Evolutionary conservation across 2,888 invertebrate genomes (phyloP).

Genomic region (Barypeithes pellucidus): DNA sequence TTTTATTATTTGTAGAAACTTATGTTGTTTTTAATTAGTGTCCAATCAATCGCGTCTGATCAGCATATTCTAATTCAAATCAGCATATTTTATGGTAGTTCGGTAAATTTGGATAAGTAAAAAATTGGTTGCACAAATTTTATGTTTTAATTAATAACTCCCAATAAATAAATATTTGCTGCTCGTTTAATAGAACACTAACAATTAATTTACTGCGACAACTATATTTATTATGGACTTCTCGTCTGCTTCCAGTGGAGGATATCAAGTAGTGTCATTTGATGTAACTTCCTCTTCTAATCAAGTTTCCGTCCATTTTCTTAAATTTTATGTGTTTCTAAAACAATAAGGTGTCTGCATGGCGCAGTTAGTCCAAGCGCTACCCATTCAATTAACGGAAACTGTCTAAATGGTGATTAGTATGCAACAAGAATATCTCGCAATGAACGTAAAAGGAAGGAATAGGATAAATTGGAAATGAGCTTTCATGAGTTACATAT

Average conservation of each 20-base stretch:
- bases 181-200: too few relatives aligned
- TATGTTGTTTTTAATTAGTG: too few relatives aligned
- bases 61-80: too few relatives aligned
- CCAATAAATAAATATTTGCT: too few relatives aligned
- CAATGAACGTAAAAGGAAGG: slow-evolving; percentile 28
- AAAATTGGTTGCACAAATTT: too few relatives aligned
- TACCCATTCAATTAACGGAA: slow-evolving; percentile 49
- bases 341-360: slow-evolving; percentile 31
- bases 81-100: too few relatives aligned
- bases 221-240: not conserved
- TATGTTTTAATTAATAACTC: too few relatives aligned
- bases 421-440: slow-evolving; percentile 38
- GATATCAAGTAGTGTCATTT: slow-evolving; percentile 17
- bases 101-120: too few relatives aligned
- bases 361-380: slow-evolving; percentile 31
- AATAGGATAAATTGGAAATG: slow-evolving; percentile 4
- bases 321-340: slow-evolving; percentile 28
- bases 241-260: not conserved
- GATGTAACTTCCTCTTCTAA: slow-evolving; percentile 29
- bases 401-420: slow-evolving; percentile 34
- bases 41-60: too few relatives aligned
- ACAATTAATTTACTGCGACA: not conserved
- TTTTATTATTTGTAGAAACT: too few relatives aligned
- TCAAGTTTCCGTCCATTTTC: slow-evolving; percentile 28
- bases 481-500: not conserved